Conservation (phyloP, 2,888 invertebrate species). For the Myopa tessellatipennis region DNA sequence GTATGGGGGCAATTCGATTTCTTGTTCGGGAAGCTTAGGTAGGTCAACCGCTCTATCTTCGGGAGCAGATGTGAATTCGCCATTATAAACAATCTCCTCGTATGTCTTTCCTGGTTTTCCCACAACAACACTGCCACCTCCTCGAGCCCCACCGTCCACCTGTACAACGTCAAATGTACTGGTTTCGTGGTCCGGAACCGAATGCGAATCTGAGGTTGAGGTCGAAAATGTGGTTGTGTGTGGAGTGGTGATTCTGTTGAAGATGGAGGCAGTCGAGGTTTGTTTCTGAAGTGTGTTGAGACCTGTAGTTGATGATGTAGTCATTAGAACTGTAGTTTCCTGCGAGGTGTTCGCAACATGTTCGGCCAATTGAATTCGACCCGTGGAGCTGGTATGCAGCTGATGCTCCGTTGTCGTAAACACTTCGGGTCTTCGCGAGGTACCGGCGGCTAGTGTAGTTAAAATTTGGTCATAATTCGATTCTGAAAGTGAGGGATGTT, state of each 20-base stretch:
- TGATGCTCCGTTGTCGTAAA: slow-evolving; percentile 70
- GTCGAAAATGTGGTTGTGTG: slow-evolving; percentile 59
- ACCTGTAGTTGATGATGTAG: slow-evolving; percentile 51
- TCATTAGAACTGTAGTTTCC: slow-evolving; percentile 56
- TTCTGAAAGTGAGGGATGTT: slow-evolving; percentile 54
- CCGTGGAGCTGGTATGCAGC: slow-evolving; percentile 64
- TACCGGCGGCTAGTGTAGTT: slow-evolving; percentile 53
- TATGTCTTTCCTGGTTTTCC: slow-evolving; percentile 35
- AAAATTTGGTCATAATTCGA: slow-evolving; percentile 56
- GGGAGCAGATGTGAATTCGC: slow-evolving; percentile 55
- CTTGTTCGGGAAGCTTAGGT: slow-evolving; percentile 50
- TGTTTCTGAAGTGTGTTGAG: slow-evolving; percentile 38
- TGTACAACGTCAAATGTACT: slow-evolving; percentile 61
- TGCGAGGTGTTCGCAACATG: slow-evolving; percentile 52
- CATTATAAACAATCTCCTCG: slow-evolving; percentile 52
- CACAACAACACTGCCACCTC: slow-evolving; percentile 46
- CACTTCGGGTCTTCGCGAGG: slow-evolving; percentile 51
- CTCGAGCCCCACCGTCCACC: slow-evolving; percentile 47
- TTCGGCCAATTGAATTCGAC: slow-evolving; percentile 49
- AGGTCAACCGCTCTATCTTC: slow-evolving; percentile 55
- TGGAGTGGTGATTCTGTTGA: slow-evolving; percentile 48
- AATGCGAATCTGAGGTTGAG: slow-evolving; percentile 59
- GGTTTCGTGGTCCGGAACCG: slow-evolving; percentile 63
- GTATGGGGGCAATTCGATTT: slow-evolving; percentile 54
- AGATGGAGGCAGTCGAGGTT: slow-evolving; percentile 48